Evolutionary conservation across 23 tunicate genomes (phyloP).

Genomic region (Trididemnum clinides): DNA sequence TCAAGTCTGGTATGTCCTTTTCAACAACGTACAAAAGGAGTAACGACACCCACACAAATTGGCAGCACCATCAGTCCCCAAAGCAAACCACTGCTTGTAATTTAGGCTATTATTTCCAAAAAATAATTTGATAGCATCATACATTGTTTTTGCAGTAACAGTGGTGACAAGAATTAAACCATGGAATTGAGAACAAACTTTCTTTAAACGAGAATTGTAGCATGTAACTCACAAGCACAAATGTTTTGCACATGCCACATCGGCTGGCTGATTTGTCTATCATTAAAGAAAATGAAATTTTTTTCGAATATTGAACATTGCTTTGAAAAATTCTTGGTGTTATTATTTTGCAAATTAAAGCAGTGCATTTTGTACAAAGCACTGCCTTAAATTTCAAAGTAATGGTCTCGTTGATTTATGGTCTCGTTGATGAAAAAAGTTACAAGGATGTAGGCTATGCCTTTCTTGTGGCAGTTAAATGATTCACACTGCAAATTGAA

Average conservation of each 20-base stretch:
- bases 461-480: background rate
- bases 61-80: constrained; percentile 11
- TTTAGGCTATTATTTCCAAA: background rate
- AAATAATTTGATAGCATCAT: background rate
- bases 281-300: background rate
- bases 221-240: background rate
- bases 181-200: background rate
- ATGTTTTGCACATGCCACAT: constrained; percentile 8
- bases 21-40: background rate
- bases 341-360: background rate
- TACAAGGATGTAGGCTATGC: too few species aligned
- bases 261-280: background rate
- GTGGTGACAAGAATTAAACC: background rate
- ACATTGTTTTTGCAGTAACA: background rate
- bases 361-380: constrained; percentile 12
- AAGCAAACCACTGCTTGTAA: background rate
- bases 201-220: background rate
- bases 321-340: background rate
- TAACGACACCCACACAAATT: background rate
- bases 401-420: too few species aligned
- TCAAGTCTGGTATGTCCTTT: background rate
- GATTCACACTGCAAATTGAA: background rate
- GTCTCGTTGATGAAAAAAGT: too few species aligned
- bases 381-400: too few species aligned
- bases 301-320: background rate